Percentiles rank a stretch among this genome's conserved stretches.
Conservation (phyloP, 2,113 vertebrate species). For the Aplodontia rufa region DNA sequence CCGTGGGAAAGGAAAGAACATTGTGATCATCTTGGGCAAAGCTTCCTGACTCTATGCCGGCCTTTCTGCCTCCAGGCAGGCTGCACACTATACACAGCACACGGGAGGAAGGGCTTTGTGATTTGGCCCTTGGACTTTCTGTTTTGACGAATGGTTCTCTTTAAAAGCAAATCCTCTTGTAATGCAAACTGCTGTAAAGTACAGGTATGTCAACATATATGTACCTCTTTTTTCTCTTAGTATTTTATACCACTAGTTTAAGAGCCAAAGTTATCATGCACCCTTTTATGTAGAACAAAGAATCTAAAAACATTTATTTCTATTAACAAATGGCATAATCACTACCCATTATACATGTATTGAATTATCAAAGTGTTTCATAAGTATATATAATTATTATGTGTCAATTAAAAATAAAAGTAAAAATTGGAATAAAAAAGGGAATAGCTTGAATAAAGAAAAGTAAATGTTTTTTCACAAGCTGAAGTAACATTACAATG, state of each 20-base stretch:
- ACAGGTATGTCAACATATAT: neutral
- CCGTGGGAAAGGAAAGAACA: constrained; percentile 39
- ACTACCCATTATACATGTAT: neutral
- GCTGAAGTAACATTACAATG: neutral
- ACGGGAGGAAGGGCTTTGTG: constrained; percentile 4
- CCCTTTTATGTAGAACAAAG: constrained; percentile 50
- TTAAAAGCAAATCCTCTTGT: constrained; percentile 53
- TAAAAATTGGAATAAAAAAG: neutral
- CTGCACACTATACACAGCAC: neutral
- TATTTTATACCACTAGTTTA: constrained; percentile 21
- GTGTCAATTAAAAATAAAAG: neutral
- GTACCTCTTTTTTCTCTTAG: neutral
- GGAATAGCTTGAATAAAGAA: neutral
- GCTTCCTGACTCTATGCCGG: constrained; percentile 1
- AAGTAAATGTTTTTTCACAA: neutral
- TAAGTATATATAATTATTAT: neutral
- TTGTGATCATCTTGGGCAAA: constrained; percentile 41
- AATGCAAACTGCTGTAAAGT: constrained; percentile 23
- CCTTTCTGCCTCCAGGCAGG: constrained; percentile 65
- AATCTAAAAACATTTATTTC: neutral
- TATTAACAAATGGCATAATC: neutral
- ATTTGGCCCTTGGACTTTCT: constrained; percentile 62
- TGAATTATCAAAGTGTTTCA: neutral
- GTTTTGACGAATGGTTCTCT: constrained; percentile 68
- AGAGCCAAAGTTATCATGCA: constrained; percentile 59